phyloP scores from a whole-genome alignment of 2,113 vertebrate species.

The Tragelaphus scriptus region DNA sequence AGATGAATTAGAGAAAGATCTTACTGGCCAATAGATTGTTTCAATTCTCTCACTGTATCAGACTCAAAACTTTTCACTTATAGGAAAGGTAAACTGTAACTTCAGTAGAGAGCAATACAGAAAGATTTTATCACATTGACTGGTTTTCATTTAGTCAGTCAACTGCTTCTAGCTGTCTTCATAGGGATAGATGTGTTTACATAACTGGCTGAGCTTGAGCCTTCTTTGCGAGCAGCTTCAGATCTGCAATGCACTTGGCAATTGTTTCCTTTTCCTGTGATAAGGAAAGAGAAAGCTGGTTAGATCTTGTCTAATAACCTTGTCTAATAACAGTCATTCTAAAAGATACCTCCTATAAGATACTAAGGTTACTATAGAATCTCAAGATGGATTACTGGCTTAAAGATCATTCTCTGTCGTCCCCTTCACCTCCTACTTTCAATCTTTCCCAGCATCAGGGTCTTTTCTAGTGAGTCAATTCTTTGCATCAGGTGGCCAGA shows the following conservation, averaged over 20 bases:
- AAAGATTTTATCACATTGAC: constrained; percentile 42
- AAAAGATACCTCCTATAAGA: neutral
- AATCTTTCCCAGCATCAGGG: neutral
- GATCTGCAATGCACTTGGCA: constrained; percentile 93
- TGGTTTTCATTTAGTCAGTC: neutral
- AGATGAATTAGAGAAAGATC: constrained; percentile 17
- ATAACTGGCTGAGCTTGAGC: constrained; percentile 74
- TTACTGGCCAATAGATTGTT: neutral
- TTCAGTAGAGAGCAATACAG: neutral
- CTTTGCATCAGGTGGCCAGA: neutral
- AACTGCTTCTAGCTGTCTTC: neutral
- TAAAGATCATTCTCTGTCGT: neutral
- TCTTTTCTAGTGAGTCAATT: neutral
- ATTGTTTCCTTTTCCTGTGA: constrained; percentile 95
- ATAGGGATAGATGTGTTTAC: neutral
- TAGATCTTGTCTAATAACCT: neutral
- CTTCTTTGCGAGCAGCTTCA: constrained; percentile 88
- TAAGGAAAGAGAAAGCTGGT: constrained; percentile 50
- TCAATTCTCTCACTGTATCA: neutral
- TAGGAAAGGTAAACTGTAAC: neutral
- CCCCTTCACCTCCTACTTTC: neutral
- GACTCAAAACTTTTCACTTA: constrained; percentile 1
- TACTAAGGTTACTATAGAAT: neutral
- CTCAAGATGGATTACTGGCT: neutral
- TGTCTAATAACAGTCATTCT: neutral